These are phyloP conservation scores for Anthophora plumipes DNA, from an alignment of 2,888 invertebrate species.

Conservation along the genomic window DNA sequence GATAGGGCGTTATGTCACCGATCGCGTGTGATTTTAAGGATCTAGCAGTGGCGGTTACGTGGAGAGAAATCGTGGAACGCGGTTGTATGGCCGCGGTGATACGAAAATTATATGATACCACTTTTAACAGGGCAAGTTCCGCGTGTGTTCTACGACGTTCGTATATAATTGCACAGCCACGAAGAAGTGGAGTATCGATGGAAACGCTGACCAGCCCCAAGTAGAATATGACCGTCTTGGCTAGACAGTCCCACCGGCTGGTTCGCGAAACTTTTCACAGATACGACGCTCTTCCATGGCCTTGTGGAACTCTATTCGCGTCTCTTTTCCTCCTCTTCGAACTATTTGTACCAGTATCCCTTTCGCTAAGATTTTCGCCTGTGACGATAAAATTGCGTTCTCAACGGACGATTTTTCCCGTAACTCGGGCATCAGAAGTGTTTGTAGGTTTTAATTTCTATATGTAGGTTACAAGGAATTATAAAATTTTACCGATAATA, in stretches of 20 bases:
- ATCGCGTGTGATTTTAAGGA: constrained; percentile 50
- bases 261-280: background rate
- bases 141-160: constrained; percentile 29
- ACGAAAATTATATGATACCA: constrained; percentile 49
- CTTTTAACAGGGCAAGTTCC: constrained; percentile 36
- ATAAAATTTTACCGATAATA: too few relatives aligned
- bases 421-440: too few relatives aligned
- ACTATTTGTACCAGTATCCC: too few relatives aligned
- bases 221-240: constrained; percentile 38
- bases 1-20: constrained; percentile 41
- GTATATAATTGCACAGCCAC: constrained; percentile 18
- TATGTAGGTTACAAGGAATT: too few relatives aligned
- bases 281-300: background rate
- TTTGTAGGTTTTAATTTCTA: too few relatives aligned
- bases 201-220: constrained; percentile 19
- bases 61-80: constrained; percentile 52
- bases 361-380: background rate
- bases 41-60: constrained; percentile 43
- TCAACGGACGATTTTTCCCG: too few relatives aligned
- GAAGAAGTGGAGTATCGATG: constrained; percentile 5
- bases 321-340: too few relatives aligned
- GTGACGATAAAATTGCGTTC: too few relatives aligned
- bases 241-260: background rate
- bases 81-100: constrained; percentile 47
- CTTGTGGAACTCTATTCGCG: background rate